A percentile compares a stretch with the other conserved stretches of the same genome.
These are phyloP conservation scores for Holcopasites calliopsidis DNA, from an alignment of 1,140 invertebrate species.

Conservation along the genomic window DNA sequence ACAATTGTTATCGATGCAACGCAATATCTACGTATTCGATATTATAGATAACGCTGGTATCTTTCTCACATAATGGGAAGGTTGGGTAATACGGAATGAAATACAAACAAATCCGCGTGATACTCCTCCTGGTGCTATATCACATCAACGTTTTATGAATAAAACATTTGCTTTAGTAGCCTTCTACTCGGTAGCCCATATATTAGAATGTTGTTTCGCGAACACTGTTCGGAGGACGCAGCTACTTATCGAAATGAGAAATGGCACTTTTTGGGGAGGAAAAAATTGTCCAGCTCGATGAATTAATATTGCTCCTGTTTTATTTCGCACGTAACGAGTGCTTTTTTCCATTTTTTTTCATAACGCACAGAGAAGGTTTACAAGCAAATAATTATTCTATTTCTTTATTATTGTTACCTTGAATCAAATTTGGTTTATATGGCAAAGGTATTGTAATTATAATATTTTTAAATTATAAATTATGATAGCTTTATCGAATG, in stretches of 20 bases:
- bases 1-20: conserved; percentile 25
- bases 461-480: too few species aligned
- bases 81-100: conserved; percentile 45
- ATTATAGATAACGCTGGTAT: conserved; percentile 29
- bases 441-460: too few species aligned
- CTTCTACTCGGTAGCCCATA: conserved; percentile 23
- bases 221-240: conserved; percentile 15
- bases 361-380: too few species aligned
- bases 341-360: neutral
- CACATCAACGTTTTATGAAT: conserved; percentile 49
- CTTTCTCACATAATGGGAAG: conserved; percentile 39
- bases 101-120: conserved; percentile 47
- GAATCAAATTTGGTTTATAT: too few species aligned
- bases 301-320: conserved; percentile 3
- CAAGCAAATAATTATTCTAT: too few species aligned
- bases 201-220: conserved; percentile 34
- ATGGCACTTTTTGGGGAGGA: neutral
- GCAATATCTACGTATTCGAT: conserved; percentile 19
- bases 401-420: too few species aligned
- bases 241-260: conserved; percentile 35
- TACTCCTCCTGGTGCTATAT: conserved; percentile 42
- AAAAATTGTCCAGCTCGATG: neutral
- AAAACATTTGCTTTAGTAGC: conserved; percentile 46
- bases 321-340: too few species aligned
- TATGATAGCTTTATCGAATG: too few species aligned